Base-by-base conservation (phyloP, 2,797 vertebrate genomes). In the Liparis tanakae region DNA sequence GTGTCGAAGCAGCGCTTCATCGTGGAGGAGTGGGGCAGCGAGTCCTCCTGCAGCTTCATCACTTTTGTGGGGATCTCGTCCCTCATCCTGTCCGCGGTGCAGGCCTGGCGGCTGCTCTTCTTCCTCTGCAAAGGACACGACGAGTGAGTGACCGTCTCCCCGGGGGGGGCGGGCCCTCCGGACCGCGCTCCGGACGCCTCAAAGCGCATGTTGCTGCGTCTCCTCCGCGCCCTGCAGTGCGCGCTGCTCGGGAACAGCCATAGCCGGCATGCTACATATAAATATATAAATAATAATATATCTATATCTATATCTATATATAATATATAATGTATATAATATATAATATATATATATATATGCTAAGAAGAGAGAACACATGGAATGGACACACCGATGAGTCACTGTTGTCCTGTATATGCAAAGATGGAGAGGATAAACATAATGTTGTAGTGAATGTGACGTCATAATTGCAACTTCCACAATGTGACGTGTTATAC, bases 111-210 rank as follows among this genome's bases (percentile, higher is more conserved):
- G 87, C 91, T 96, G 68, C 95, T 99, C 63, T 96, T 97, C 95
- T 94, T 97, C 66, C 95, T 99, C 84, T 99, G 97, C 95, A 98
- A 98, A 92, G 98, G 98, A 77, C 96, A 97, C 66, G 97, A 98
- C 86, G 97, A 98, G 98, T 99, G 92, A 99, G 98, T 96, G 90
- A 71, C 37, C 13, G 14, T 75, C 41, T 22, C 46, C 54, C 10
- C 43, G 44, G 56, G 46, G 44, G 56, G 46, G 33, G 33, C 51
- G 36, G 55, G 18, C 51, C 22, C 0, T 57, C n/a, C 17, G 56
- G 2, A 54, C 18, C 60, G 44, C 44, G 71, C 60, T 57, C 51
- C 25, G 56, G 13, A 51, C 66, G 56, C 5, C 6, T 41, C 61
- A 22, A 7, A 70, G 55, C 36, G 50, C 54, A 70, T 10, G 17